A percentile compares a stretch with the other conserved stretches of the same genome.
phyloP scores from a whole-genome alignment of 2,797 vertebrate species.

The Babyrousa celebensis region DNA sequence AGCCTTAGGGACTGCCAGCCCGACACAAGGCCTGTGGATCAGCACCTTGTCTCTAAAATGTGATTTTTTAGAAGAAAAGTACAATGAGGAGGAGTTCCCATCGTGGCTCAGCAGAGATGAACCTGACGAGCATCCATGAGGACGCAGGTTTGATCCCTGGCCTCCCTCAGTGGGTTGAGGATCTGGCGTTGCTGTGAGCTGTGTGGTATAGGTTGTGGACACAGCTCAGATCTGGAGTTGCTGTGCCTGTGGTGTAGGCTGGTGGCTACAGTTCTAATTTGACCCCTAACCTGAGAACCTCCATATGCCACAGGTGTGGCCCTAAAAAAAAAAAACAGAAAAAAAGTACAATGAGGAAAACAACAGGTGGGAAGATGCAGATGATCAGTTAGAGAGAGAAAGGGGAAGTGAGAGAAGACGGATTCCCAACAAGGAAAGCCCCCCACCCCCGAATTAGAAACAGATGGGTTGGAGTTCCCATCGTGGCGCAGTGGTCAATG shows the following conservation, averaged over 20 bases:
- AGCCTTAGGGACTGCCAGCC: accelerated
- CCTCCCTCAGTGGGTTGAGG: too few relatives aligned
- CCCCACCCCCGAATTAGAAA: background rate
- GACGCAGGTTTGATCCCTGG: too few relatives aligned
- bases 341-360: background rate
- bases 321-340: too few relatives aligned
- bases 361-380: background rate
- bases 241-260: too few relatives aligned
- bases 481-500: background rate
- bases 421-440: accelerated
- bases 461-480: background rate
- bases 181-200: too few relatives aligned
- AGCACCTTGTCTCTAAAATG: background rate
- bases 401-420: background rate
- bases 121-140: too few relatives aligned
- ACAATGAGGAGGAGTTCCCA: background rate
- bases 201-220: too few relatives aligned
- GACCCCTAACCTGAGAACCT: too few relatives aligned
- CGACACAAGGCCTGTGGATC: background rate
- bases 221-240: too few relatives aligned
- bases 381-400: background rate
- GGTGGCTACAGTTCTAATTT: too few relatives aligned
- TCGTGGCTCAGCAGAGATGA: too few relatives aligned
- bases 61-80: background rate
- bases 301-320: too few relatives aligned